Conservation (phyloP, 2,113 vertebrate species). For the Zeus faber region DNA sequence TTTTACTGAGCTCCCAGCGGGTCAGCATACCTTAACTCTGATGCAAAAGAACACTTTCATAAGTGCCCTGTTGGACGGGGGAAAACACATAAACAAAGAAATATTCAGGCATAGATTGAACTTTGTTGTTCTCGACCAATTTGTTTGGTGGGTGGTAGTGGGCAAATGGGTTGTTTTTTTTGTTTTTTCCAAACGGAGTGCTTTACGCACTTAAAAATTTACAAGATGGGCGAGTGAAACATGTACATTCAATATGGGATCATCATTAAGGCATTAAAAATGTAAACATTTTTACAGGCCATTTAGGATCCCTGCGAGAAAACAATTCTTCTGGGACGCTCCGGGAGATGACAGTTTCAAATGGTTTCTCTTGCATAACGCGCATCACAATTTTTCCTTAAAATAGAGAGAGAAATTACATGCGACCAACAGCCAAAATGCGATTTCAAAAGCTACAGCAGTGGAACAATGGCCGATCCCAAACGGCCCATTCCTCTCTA, state of each 20-base stretch:
- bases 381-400: neutral
- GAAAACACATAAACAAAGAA: constrained; percentile 69
- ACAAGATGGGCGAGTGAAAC: constrained; percentile 62
- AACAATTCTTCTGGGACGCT: constrained; percentile 47
- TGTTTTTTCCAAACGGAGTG: constrained; percentile 57
- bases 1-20: constrained; percentile 60
- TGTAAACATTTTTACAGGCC: constrained; percentile 65
- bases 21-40: constrained; percentile 57
- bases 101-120: constrained; percentile 70
- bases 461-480: constrained; percentile 35
- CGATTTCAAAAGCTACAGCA: neutral
- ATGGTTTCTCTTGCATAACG: constrained; percentile 28
- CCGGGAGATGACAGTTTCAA: constrained; percentile 60
- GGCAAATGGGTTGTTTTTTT: constrained; percentile 59
- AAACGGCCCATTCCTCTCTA: constrained; percentile 38
- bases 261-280: constrained; percentile 77
- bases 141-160: constrained; percentile 66
- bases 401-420: too few species aligned
- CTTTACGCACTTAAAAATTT: constrained; percentile 67
- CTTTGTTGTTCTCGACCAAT: constrained; percentile 70
- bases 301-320: constrained; percentile 59
- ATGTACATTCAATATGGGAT: constrained; percentile 63
- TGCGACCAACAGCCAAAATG: too few species aligned
- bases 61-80: constrained; percentile 58
- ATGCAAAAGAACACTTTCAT: constrained; percentile 69